Conservation (phyloP, 23 tunicate species). For the Halocynthia aurantium region DNA sequence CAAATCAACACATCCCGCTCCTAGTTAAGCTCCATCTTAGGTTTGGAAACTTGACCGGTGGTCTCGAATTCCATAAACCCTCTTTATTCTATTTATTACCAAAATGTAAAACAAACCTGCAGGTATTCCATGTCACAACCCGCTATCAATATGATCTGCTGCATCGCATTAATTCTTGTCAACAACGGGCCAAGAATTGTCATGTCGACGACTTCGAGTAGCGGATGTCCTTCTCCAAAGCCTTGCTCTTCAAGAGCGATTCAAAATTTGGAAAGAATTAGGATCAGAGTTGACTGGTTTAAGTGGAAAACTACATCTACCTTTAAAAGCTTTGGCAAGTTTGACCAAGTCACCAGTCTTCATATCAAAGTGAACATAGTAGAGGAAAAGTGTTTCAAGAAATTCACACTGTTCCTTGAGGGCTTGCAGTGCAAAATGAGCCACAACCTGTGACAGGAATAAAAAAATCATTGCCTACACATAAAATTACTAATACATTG, state of each 20-base stretch:
- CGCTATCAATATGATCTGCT: slow-evolving; percentile 68
- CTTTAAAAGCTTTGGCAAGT: slow-evolving; percentile 43
- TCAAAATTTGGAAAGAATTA: slow-evolving; percentile 5
- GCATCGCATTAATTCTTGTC: slow-evolving; percentile 43
- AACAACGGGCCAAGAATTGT: slow-evolving; percentile 23
- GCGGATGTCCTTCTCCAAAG: slow-evolving; percentile 70
- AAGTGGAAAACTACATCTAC: slow-evolving; percentile 9
- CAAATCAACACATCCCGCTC: not conserved
- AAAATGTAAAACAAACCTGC: slow-evolving; percentile 28
- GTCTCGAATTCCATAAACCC: not conserved
- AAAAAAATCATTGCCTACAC: not conserved
- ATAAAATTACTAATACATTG: not conserved
- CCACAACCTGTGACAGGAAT: slow-evolving; percentile 27
- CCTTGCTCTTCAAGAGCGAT: slow-evolving; percentile 36
- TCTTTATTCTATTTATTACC: not conserved
- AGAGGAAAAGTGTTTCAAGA: slow-evolving; percentile 51
- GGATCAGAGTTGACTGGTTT: not conserved
- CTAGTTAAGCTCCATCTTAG: not conserved
- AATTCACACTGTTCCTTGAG: slow-evolving; percentile 83
- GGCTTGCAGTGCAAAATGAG: slow-evolving; percentile 45
- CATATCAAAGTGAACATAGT: slow-evolving; percentile 73
- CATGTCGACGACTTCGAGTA: slow-evolving; percentile 28
- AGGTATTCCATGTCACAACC: slow-evolving; percentile 86
- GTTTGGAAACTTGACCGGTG: not conserved
- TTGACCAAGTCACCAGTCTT: slow-evolving; percentile 25